Base-by-base conservation (phyloP, 2,888 invertebrate species). In the Chrysolina haemoptera region DNA sequence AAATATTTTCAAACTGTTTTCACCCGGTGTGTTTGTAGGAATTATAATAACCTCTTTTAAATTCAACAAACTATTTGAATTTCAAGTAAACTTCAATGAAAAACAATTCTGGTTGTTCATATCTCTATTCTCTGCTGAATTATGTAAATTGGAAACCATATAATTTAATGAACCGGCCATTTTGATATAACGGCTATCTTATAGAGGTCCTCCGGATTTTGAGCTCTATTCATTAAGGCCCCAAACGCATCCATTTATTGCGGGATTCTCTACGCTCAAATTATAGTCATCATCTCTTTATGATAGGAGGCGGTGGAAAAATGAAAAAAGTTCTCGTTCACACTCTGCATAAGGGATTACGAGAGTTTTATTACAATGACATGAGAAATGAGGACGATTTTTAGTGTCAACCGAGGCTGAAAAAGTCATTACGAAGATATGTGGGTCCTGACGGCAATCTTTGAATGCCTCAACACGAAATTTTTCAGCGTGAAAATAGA, bases 291-390 rank as follows among this genome's bases (percentile, higher is more conserved):
- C 59, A 59, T 27, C 59, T 59, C 59, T 59, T 59, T 59, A 59
- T 59, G 59, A 59, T 59, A 27, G 59, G n/a, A 27, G 27, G 59
- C 27, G 59, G 27, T n/a, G 6, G 20, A 59, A 27, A 53, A 27
- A 22, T 59, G 22, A 27, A 59, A 59, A 59, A 59, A 59, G 27
- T 59, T 59, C 6, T 27, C 27, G 59, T 59, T 53, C 59, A 27
- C 59, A 59, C 59, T 59, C 59, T 59, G 59, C 59, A 59, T 59
- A 59, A 59, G 22, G 2, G 59, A 27, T 53, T 53, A 53, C 53
- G 53, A 53, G 53, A 53, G 18, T 59, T 59, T 59, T 27, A 59
- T n/a, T 59, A 27, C 59, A 27, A 27, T 27, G 59, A 27, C 35
- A 27, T n/a, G 59, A 59, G 10, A 59, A 59, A 59, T 59, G 59